These are phyloP conservation scores for Brachionus calyciflorus DNA, from an alignment of 1,140 invertebrate species.

Conservation along the genomic window DNA sequence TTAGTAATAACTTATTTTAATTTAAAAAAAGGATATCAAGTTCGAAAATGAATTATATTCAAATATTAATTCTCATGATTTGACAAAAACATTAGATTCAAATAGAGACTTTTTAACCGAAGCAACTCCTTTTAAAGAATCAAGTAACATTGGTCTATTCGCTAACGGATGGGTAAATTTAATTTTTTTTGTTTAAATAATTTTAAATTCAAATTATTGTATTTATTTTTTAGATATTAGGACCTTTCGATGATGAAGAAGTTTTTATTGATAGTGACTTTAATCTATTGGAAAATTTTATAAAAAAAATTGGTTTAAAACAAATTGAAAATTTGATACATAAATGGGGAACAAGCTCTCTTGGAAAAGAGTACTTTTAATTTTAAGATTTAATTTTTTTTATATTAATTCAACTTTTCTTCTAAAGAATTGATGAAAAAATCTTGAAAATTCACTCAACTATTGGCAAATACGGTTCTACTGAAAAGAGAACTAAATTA, in stretches of 20 bases:
- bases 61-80: not conserved
- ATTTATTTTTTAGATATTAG: constrained; percentile 62
- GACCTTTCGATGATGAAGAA: constrained; percentile 75
- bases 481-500: constrained; percentile 14
- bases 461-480: constrained; percentile 31
- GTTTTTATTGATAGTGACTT: constrained; percentile 86
- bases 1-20: too few relatives aligned
- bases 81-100: not conserved
- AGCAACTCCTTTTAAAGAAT: constrained; percentile 10
- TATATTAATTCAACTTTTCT: not conserved
- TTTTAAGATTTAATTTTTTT: constrained; percentile 47
- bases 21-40: constrained; percentile 56
- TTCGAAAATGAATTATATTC: not conserved
- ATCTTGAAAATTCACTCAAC: constrained; percentile 27
- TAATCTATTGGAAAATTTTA: constrained; percentile 73
- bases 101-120: not conserved
- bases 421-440: constrained; percentile 12
- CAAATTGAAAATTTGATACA: constrained; percentile 32
- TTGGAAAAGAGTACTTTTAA: constrained; percentile 50
- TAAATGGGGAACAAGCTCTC: constrained; percentile 48
- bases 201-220: not conserved
- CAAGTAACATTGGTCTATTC: not conserved
- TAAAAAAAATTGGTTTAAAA: not conserved
- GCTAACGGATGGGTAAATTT: constrained; percentile 45
- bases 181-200: not conserved